Conservation (phyloP, 2,113 vertebrate genomes). For the Onychorhynchus coronatus region DNA sequence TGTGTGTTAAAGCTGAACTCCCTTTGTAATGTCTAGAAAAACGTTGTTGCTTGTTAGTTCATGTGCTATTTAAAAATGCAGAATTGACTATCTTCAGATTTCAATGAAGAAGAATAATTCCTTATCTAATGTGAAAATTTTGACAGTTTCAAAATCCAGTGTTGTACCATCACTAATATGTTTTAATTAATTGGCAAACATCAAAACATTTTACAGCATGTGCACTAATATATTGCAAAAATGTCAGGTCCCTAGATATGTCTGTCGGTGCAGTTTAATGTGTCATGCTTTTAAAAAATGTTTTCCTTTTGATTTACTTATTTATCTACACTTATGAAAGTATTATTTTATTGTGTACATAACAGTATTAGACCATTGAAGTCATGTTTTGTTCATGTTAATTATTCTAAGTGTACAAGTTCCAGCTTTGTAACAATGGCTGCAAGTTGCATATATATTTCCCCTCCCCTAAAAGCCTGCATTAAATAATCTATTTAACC, state of each 20-base stretch:
- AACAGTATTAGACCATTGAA: constrained; percentile 81
- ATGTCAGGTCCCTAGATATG: neutral
- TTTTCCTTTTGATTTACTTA: constrained; percentile 62
- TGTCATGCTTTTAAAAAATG: constrained; percentile 32
- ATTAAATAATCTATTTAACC: constrained; percentile 7
- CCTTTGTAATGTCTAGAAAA: neutral
- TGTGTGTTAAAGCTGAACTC: constrained; percentile 13
- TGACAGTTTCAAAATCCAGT: neutral
- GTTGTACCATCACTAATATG: neutral
- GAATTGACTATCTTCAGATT: neutral
- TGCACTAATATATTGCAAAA: neutral
- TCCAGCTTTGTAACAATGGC: neutral
- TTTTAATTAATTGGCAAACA: neutral
- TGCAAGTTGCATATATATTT: neutral
- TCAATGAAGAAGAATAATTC: neutral
- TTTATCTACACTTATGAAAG: constrained; percentile 73
- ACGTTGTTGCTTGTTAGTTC: neutral
- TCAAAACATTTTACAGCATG: neutral
- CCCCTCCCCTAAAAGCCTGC: neutral
- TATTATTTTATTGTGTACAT: constrained; percentile 82
- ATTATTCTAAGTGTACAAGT: constrained; percentile 16
- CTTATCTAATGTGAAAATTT: neutral
- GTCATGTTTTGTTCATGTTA: constrained; percentile 59
- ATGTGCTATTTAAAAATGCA: neutral
- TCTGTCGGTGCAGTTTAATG: neutral